phyloP scores from a whole-genome alignment of 1,140 invertebrate species.

The Drosophila repletoides region DNA sequence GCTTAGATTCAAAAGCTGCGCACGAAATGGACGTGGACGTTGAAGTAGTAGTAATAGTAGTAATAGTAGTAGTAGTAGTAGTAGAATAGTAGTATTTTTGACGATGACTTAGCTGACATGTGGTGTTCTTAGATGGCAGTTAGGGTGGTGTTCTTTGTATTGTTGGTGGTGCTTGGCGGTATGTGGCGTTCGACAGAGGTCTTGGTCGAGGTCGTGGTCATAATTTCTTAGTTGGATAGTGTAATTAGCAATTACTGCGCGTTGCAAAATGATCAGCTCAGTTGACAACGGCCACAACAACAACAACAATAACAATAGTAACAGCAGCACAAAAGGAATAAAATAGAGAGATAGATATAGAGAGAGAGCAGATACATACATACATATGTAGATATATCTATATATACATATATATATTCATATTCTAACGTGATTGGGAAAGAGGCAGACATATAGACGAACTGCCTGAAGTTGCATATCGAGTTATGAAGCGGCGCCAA shows the following conservation, averaged over 20 bases:
- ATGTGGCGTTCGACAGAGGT: constrained; percentile 36
- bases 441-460: neutral
- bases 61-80: constrained; percentile 7
- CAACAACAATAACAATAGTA: constrained; percentile 29
- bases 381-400: neutral
- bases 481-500: constrained; percentile 39
- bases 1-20: constrained; percentile 30
- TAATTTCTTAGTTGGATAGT: constrained; percentile 45
- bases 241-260: constrained; percentile 10
- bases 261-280: constrained; percentile 4
- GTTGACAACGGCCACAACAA: constrained; percentile 51
- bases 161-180: constrained; percentile 47
- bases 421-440: neutral
- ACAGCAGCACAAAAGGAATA: constrained; percentile 10
- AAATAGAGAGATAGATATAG: constrained; percentile 22
- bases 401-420: neutral
- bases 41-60: constrained; percentile 10
- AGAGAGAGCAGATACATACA: neutral
- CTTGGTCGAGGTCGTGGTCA: constrained; percentile 32
- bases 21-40: constrained; percentile 20
- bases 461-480: constrained; percentile 10
- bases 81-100: constrained; percentile 4
- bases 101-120: constrained; percentile 32
- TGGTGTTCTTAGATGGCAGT: constrained; percentile 57
- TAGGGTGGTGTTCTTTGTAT: constrained; percentile 20